A percentile compares a stretch with the other conserved stretches of the same genome.
Evolutionary conservation across 2,797 vertebrate genomes (phyloP).

Genomic region (Amblyraja radiata): DNA sequence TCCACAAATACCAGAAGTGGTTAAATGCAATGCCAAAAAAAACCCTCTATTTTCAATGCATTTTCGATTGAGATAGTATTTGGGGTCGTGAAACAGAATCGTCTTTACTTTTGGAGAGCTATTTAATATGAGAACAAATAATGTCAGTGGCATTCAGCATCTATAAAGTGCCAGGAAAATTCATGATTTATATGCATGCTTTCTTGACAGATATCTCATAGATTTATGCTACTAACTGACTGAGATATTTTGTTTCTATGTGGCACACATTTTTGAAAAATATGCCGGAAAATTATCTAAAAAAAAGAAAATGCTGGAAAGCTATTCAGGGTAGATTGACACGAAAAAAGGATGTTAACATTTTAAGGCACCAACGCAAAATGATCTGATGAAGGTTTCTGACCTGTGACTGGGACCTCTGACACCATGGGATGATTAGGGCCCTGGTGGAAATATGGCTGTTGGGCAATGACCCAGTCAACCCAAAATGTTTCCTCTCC

Average conservation of each 20-base stretch:
- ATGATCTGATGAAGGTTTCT: not conserved
- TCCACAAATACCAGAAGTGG: conserved; percentile 23
- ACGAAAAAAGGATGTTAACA: not conserved
- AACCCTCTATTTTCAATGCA: conserved; percentile 46
- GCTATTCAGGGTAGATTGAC: not conserved
- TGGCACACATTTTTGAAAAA: conserved; percentile 6
- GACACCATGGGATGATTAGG: too few relatives aligned
- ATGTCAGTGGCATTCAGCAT: conserved; percentile 33
- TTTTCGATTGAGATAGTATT: conserved; percentile 29
- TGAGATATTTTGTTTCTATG: not conserved
- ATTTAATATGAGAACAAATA: conserved; percentile 26
- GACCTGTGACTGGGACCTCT: too few relatives aligned
- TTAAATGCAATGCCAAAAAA: conserved; percentile 39
- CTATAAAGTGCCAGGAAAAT: conserved; percentile 28
- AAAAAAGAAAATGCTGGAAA: not conserved
- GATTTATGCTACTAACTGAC: conserved; percentile 17
- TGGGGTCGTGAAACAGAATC: conserved; percentile 24
- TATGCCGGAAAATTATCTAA: not conserved
- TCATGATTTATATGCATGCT: conserved; percentile 23
- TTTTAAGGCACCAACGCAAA: not conserved
- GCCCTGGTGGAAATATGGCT: too few relatives aligned
- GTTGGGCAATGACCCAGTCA: too few relatives aligned
- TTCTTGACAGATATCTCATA: not conserved
- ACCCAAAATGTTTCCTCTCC: too few relatives aligned
- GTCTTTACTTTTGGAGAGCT: conserved; percentile 5